Percentiles rank a stretch among this genome's conserved stretches.
Conservation (phyloP, 2,888 invertebrate genomes). For the Cheilosia vulpina region DNA sequence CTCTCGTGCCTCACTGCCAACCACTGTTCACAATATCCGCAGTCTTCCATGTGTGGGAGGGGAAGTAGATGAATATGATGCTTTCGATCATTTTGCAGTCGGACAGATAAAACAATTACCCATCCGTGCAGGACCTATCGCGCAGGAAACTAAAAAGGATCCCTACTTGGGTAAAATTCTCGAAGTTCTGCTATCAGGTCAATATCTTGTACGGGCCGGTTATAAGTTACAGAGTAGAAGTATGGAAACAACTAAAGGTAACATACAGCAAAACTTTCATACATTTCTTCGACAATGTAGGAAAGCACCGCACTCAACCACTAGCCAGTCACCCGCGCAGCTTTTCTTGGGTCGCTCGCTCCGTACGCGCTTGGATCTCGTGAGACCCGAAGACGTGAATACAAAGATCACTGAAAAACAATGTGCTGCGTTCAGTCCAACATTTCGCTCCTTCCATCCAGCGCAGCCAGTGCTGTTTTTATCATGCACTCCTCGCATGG, state of each 20-base stretch:
- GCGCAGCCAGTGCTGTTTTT: conserved; percentile 7
- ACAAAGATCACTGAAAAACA: conserved; percentile 19
- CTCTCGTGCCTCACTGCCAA: background rate
- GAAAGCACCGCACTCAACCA: conserved; percentile 66
- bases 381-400: conserved; percentile 40
- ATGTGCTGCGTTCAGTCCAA: background rate
- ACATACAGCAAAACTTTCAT: conserved; percentile 53
- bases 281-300: conserved; percentile 59
- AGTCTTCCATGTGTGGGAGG: background rate
- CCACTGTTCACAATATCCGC: background rate
- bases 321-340: conserved; percentile 48
- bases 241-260: conserved; percentile 43
- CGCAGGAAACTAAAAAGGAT: no score
- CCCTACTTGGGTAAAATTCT: background rate
- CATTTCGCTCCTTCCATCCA: conserved; percentile 17
- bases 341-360: conserved; percentile 58
- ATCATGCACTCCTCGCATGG: conserved; percentile 23
- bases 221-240: conserved; percentile 7
- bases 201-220: background rate
- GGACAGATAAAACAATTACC: background rate
- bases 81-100: background rate
- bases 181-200: background rate
- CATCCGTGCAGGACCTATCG: background rate
- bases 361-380: conserved; percentile 51
- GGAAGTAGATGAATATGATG: background rate